Base-by-base conservation (phyloP, 2,113 vertebrate genomes). In the Nesogale talazaci region DNA sequence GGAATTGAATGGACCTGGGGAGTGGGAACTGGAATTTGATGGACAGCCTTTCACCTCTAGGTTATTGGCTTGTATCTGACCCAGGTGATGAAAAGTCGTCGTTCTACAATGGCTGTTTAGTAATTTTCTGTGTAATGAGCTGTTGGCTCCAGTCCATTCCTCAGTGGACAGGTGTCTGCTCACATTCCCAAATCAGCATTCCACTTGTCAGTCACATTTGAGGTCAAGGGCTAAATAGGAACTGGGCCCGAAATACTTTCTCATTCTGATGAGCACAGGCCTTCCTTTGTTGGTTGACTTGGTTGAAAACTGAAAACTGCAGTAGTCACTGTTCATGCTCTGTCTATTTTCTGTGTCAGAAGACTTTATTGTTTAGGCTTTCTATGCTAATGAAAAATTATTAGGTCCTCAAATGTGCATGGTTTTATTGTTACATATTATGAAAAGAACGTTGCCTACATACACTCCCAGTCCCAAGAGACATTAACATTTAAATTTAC, bases 21-120 rank as follows among this genome's bases (percentile, higher is more conserved):
- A 96, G 85, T 94, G 95, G 95, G 89, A 96, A 88, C 86, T 93
- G 79, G 96, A 96, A 94, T 96, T 97, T 97, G 97, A 97, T 97
- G 95, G 97, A 97, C 97, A 97, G 94, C 93, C 96, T 95, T 97
- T 97, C 96, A 96, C 96, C 96, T 97, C 95, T 95, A 94, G 97
- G 96, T 97, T 97, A 97, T 96, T 97, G 95, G 94, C 85, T 96
- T 96, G 88, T 96, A 95, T 97, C 97, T 97, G 96, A 96, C 95
- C 97, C 96, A 97, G 97, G 97, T 97, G 97, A 96, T 96, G 95
- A 96, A 96, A 97, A 97, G 95, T 97, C 93, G 34, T 95, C 86
- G 91, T 76, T 96, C 65, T 59, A 96, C 94, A 96, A 94, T 95
- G 91, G 89, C 96, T 96, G 95, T 93, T 97, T 93, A 97, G 95